Base-by-base conservation (phyloP, 2,113 vertebrate species). In the Hoplias malabaricus region DNA sequence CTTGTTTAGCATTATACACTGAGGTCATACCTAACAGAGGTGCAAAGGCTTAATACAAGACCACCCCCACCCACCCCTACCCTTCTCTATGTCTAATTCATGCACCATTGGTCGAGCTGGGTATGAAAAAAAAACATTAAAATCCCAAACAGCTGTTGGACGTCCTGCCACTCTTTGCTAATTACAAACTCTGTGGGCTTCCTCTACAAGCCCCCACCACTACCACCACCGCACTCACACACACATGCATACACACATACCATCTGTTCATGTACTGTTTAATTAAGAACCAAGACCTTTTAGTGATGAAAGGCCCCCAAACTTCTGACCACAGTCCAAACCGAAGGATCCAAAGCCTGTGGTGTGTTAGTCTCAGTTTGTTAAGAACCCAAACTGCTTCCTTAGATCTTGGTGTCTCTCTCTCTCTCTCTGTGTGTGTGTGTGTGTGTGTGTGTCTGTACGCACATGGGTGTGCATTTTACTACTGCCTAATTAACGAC, bases 171-270 rank as follows among this genome's bases (percentile, higher is more conserved):
- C 82, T 83, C 79, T 84, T 69, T 73, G 82, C 86, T 90, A 91
- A 90, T 92, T 90, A 92, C 88, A 88, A 90, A 90, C 82, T 84
- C 83, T 75, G 80, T 73, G 46, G 86, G 83, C 71, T 71, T 84
- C 76, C 79, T 82, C 65, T 40, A 61, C 40, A n/a, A n/a, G n/a
- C n/a, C 40, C 19, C 36, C 16, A 72, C 70, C 77, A 73, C 59
- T 66, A 48, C 46, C 68, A 42, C 62, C 48, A 46, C 65, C 61
- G 56, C 69, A 38, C 67, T 72, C 73, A 46, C 68, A 54, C 69
- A 72, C 56, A 46, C 73, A 70, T 21, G 43, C 59, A 70, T 25
- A 38, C 61, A 76, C 40, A 76, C 73, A 69, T 78, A 85, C 81
- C 88, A 84, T 89, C 86, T 88, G 85, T 63, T 75, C 63, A 54